These are phyloP conservation scores for Catocala fraxini DNA, from an alignment of 2,888 invertebrate species.

Conservation along the genomic window DNA sequence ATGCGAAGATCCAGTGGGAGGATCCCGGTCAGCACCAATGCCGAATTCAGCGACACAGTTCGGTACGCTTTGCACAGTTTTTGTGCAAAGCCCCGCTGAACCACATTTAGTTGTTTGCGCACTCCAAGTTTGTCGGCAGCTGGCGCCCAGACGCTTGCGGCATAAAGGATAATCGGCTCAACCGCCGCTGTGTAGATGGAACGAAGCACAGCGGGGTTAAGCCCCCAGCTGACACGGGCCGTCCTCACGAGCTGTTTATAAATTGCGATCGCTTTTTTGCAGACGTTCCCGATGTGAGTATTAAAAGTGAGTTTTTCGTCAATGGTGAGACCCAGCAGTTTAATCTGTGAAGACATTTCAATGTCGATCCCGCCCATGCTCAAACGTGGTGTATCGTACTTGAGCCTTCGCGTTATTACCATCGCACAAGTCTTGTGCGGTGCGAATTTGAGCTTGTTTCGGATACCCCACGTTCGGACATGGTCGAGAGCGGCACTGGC, in stretches of 20 bases:
- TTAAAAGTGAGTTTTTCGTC: too few species aligned
- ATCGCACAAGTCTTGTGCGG: constrained; percentile 5
- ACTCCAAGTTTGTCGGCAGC: neutral
- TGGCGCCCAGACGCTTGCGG: neutral
- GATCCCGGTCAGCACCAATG: too few species aligned
- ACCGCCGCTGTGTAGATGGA: neutral
- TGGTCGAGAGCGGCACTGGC: constrained; percentile 14
- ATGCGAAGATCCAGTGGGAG: too few species aligned
- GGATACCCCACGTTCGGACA: constrained; percentile 22
- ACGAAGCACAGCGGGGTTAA: constrained; percentile 5
- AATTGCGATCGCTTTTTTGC: constrained; percentile 1
- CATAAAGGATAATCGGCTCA: neutral
- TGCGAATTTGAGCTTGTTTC: constrained; percentile 4
- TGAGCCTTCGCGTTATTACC: neutral
- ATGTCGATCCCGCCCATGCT: constrained; percentile 2
- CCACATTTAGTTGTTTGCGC: neutral
- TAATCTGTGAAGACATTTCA: neutral
- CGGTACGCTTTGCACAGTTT: constrained; percentile 11
- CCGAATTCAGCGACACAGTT: neutral
- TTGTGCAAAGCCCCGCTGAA: constrained; percentile 10
- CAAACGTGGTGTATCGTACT: constrained; percentile 8
- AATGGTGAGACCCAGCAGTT: neutral
- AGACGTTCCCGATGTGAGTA: neutral
- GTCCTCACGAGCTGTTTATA: constrained; percentile 12
- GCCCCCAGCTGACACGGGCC: constrained; percentile 13